Percentiles rank a stretch among this genome's conserved stretches.
Evolutionary conservation across 2,113 vertebrate genomes (phyloP).

Genomic region (Melanerpes aurifrons): DNA sequence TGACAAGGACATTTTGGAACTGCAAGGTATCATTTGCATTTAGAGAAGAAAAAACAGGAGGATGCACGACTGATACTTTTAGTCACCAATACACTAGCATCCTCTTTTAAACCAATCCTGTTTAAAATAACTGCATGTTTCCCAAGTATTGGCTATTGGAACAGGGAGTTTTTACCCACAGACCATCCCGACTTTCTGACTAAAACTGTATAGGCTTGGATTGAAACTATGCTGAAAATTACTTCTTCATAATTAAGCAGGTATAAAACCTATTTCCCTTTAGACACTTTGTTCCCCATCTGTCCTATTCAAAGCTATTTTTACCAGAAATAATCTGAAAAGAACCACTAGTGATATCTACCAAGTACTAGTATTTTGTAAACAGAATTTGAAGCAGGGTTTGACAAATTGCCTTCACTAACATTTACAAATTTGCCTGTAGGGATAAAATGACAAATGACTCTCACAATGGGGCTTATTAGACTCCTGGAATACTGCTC

Average conservation of each 20-base stretch:
- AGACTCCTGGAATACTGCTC: constrained; percentile 36
- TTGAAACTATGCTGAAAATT: neutral
- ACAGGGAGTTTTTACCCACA: neutral
- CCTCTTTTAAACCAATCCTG: neutral
- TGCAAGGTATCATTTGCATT: neutral
- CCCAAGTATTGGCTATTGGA: neutral
- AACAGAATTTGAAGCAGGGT: constrained; percentile 39
- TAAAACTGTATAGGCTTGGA: neutral
- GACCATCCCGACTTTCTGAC: neutral
- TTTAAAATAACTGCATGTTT: neutral
- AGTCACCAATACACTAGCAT: neutral
- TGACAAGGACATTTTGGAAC: neutral
- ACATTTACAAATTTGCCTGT: constrained; percentile 54
- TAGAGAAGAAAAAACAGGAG: neutral
- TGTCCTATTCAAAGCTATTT: neutral
- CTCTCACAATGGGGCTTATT: constrained; percentile 46
- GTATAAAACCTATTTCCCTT: neutral
- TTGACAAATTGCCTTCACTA: constrained; percentile 52
- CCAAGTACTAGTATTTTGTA: constrained; percentile 1
- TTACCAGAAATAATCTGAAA: neutral
- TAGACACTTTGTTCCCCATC: neutral
- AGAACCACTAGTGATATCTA: neutral
- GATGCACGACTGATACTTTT: neutral
- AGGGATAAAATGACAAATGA: constrained; percentile 65
- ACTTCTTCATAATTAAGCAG: constrained; percentile 8